Base-by-base conservation (phyloP, 2,797 vertebrate genomes). In the Mus spretus region DNA sequence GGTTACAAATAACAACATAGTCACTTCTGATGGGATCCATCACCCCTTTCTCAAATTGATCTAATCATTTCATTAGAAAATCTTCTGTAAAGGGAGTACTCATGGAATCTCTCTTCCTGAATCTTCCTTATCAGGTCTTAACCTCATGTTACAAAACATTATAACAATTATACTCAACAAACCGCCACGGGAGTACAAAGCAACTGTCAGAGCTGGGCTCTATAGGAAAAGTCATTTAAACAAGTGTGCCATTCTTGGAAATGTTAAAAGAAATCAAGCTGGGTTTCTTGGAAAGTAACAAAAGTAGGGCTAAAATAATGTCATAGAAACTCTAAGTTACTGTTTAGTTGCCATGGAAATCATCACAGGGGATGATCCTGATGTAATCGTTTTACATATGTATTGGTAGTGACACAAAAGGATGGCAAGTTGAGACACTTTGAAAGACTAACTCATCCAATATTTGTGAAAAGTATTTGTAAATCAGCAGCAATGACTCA, bases 401-500 rank as follows among this genome's bases (percentile, higher is more conserved):
- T 50, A 87, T 89, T 96, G 59, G 40, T 94, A 91, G 11, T 59
- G 37, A 81, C 31, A 79, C 14, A 89, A 82, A 82, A 90, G 15
- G 5, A 82, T 89, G 67, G 19, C 59, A n/a, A 93, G 19, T 47
- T 89, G 12, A 47, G 26, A 55, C 24, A 92, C 17, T 59, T 44
- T 53, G 75, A n/a, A 81, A 14, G 47, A 24, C 92, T 74, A 77
- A 92, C 7, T 80, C 31, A 53, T 14, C 44, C 44, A 44, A 12
- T 50, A 40, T 44, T 95, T 88, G 31, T 81, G 6, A 95, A 89
- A 96, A 94, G 40, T 79, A 92, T 72, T 37, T 82, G 19, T 79
- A 94, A 95, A 24, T 61, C 17, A 96, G 31, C 57, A 83, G 53
- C 67, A 94, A 79, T 75, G 63, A 95, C 78, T 96, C 53, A 93